Percentiles rank a stretch among this genome's conserved stretches.
phyloP scores from a whole-genome alignment of 2,797 vertebrate genomes.

The Lithobates pipiens region DNA sequence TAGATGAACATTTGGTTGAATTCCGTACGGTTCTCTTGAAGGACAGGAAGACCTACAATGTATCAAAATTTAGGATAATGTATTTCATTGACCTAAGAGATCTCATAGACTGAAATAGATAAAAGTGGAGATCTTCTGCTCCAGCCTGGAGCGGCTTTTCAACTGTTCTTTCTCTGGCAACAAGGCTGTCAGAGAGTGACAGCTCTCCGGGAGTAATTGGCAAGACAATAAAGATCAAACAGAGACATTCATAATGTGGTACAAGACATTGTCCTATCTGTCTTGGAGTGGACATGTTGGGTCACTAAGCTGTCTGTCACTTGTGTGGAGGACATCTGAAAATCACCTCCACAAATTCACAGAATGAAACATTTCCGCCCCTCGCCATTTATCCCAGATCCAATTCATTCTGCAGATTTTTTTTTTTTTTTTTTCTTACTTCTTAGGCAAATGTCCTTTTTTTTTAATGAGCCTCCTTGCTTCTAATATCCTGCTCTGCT shows the following conservation, averaged over 20 bases:
- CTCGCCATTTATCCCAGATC: constrained; percentile 11
- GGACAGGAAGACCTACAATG: neutral
- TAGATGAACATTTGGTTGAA: too few relatives aligned
- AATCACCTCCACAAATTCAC: constrained; percentile 39
- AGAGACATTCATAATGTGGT: constrained; percentile 32
- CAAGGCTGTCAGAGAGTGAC: constrained; percentile 40
- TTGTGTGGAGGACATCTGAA: constrained; percentile 50
- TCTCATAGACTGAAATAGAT: constrained; percentile 3
- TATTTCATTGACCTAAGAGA: neutral
- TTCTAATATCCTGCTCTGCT: constrained; percentile 54
- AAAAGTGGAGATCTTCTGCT: constrained; percentile 27
- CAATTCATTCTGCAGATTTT: too few relatives aligned
- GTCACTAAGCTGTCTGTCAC: constrained; percentile 31
- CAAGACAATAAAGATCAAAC: neutral
- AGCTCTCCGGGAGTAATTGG: neutral
- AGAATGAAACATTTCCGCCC: neutral
- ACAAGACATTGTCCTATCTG: neutral
- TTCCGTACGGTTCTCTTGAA: neutral
- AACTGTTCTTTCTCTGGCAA: constrained; percentile 26
- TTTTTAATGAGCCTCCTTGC: constrained; percentile 38
- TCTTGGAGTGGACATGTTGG: constrained; percentile 12
- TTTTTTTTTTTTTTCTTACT: neutral
- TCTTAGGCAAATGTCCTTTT: constrained; percentile 31
- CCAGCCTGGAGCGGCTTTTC: constrained; percentile 10
- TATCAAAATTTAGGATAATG: neutral